Conservation (phyloP, 64 coral and sea anemone genomes). For the Anthopleura sola region DNA sequence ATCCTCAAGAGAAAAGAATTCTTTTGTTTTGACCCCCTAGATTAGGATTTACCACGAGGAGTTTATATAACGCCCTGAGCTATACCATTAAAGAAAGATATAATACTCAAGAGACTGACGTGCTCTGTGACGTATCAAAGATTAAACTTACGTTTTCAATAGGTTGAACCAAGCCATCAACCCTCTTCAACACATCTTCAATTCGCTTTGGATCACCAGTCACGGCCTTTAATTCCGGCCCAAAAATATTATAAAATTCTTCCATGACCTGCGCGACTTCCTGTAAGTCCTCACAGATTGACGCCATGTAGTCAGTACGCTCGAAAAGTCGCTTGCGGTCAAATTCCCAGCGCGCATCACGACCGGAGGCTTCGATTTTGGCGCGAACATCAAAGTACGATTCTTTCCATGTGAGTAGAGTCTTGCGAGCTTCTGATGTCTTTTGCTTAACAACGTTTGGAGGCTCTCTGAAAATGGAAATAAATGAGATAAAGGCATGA, state of each 20-base stretch:
- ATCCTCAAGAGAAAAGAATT: no score
- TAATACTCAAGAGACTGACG: no score
- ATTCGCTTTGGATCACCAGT: constrained; percentile 98
- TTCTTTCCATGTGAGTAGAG: constrained; percentile 90
- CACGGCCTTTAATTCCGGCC: constrained; percentile 94
- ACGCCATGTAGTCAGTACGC: constrained; percentile 96
- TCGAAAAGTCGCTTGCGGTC: constrained; percentile 95
- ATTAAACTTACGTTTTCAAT: constrained; percentile 89
- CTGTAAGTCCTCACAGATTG: constrained; percentile 92
- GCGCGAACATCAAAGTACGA: constrained; percentile 95
- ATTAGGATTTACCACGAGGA: background rate
- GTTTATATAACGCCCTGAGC: no score
- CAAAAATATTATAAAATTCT: constrained; percentile 99
- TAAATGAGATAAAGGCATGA: no score
- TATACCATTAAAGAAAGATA: background rate
- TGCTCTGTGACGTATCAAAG: no score
- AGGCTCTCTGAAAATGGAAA: constrained; percentile 78
- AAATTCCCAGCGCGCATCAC: constrained; percentile 98
- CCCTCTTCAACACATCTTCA: constrained; percentile 95
- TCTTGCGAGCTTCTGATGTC: constrained; percentile 89
- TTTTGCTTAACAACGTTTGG: constrained; percentile 74
- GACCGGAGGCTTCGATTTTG: constrained; percentile 93
- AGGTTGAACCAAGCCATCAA: constrained; percentile 88
- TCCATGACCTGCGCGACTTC: constrained; percentile 97
- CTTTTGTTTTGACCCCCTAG: no score